These are phyloP conservation scores for Clostera curtula DNA, from an alignment of 2,888 invertebrate genomes.

Conservation along the genomic window DNA sequence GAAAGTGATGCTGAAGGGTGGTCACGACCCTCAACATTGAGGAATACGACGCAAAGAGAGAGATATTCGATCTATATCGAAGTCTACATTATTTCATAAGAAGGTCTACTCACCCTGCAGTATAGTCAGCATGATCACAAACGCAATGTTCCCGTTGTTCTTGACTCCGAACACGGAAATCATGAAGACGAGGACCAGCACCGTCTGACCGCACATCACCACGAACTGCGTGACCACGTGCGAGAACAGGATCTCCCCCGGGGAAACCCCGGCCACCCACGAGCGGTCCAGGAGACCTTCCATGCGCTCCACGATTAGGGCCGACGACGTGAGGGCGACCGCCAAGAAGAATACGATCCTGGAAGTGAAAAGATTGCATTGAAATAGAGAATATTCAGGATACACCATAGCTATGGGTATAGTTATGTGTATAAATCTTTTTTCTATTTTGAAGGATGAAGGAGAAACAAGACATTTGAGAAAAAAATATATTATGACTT, in stretches of 20 bases:
- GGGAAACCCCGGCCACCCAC: constrained; percentile 94
- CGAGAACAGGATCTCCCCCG: constrained; percentile 93
- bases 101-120: constrained; percentile 79
- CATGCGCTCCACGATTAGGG: constrained; percentile 91
- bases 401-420: too few species aligned
- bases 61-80: too few species aligned
- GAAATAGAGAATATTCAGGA: too few species aligned
- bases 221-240: constrained; percentile 96
- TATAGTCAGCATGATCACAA: constrained; percentile 89
- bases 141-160: constrained; percentile 89
- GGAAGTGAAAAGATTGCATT: constrained; percentile 22
- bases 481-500: too few species aligned
- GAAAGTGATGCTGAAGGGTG: too few species aligned
- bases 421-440: too few species aligned
- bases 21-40: too few species aligned
- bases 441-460: too few species aligned
- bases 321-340: constrained; percentile 94
- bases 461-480: too few species aligned
- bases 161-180: constrained; percentile 92
- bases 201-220: constrained; percentile 95
- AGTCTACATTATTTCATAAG: too few species aligned
- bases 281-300: constrained; percentile 94
- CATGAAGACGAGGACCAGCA: constrained; percentile 93
- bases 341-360: constrained; percentile 98
- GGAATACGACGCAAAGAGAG: too few species aligned